Base-by-base conservation (phyloP, 2,797 vertebrate species). In the Smutsia gigantea region DNA sequence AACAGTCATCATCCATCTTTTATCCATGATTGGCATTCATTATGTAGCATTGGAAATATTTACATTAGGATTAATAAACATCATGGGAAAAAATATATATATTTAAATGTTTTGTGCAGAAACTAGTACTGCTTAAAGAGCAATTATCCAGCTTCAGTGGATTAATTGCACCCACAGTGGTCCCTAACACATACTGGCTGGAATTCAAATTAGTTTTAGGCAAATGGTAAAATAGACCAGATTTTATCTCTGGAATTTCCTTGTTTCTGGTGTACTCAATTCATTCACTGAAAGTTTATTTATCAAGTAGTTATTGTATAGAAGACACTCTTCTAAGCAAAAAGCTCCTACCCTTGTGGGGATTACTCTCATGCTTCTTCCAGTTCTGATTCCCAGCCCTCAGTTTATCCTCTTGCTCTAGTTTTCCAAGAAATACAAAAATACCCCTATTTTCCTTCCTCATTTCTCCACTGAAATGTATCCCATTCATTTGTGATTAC, bases 241-340 rank as follows among this genome's bases (percentile, higher is more conserved):
- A 85, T 86, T 92, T 90, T 83, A 59, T 88, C 77, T 75, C 92
- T 85, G 42, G 59, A 74, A 74, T 91, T 49, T 49, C 15, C 69
- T 96, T 93, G 57, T 66, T 95, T 90, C 85, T 51, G 87, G 63
- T 92, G 81, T 95, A 66, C 17, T 96, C 27, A 51, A 51, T 71
- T 42, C 29, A 93, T 74, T 78, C 59, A 83, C 91, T 94, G 51
- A 46, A 87, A 88, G 79, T 84, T 72, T 64, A 87, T 63, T 93
- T 87, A 87, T n/a, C 57, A 21, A 91, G 23, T 84, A 34, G 12
- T 39, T 42, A 37, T 49, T 89, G 37, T 27, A 6, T n/a, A 13
- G 2, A 46, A 69, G 61, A 82, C 9, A 86, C 4, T 37, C 61
- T 69, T 87, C 3, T 75, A 94, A 82, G 3, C 27, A 61, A 34